These are phyloP conservation scores for Thomomys bottae DNA, from an alignment of 2,113 vertebrate genomes.

Conservation along the genomic window DNA sequence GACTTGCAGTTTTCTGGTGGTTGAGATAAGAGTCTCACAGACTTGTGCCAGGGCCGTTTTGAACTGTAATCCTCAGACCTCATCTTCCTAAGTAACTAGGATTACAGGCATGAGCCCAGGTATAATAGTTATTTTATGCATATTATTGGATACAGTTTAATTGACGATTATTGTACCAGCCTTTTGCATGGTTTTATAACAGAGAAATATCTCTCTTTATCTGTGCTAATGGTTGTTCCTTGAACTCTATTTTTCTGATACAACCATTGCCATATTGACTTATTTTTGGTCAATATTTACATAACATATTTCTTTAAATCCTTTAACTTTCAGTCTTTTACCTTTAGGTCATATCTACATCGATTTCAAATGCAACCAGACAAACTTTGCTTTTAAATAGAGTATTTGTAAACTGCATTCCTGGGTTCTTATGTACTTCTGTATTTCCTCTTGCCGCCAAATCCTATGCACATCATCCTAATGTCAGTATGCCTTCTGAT, in stretches of 20 bases:
- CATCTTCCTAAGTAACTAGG: too few relatives aligned
- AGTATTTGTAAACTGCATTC: not conserved
- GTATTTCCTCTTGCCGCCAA: too few relatives aligned
- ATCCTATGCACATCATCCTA: not conserved
- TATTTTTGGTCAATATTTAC: not conserved
- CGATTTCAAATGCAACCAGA: constrained; percentile 3
- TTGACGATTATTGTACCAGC: not conserved
- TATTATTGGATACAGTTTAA: not conserved
- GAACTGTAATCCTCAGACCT: too few relatives aligned
- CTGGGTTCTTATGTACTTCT: not conserved
- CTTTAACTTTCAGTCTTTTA: not conserved
- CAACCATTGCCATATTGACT: not conserved
- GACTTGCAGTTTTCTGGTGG: too few relatives aligned
- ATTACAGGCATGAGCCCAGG: too few relatives aligned
- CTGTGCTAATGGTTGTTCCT: not conserved
- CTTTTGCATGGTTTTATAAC: not conserved
- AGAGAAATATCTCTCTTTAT: not conserved
- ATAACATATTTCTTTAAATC: not conserved
- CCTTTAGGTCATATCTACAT: not conserved
- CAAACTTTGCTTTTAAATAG: not conserved
- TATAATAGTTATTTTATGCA: too few relatives aligned
- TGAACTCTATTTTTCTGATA: not conserved
- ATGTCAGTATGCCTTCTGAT: not conserved
- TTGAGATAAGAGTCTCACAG: too few relatives aligned
- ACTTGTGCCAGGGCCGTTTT: too few relatives aligned